A percentile compares a stretch with the other conserved stretches of the same genome.
Conservation (phyloP, 2,888 invertebrate genomes). For the Dolomedes plantarius region DNA sequence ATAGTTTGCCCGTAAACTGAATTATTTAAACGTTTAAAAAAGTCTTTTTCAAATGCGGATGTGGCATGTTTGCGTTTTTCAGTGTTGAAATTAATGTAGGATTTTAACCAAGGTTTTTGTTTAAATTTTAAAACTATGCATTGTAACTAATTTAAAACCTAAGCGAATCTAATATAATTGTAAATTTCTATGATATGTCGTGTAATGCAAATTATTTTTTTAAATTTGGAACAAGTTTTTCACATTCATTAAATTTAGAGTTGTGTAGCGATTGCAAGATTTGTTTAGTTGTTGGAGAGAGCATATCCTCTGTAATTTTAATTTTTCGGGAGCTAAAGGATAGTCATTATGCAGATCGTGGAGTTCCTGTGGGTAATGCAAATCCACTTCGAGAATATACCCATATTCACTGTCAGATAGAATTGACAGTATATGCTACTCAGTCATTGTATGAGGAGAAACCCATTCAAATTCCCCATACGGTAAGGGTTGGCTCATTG, state of each 20-base stretch:
- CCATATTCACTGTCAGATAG: conserved; percentile 11
- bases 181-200: conserved; percentile 73
- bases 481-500: conserved; percentile 23
- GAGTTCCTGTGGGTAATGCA: conserved; percentile 36
- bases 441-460: neutral
- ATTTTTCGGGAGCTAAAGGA: conserved; percentile 51
- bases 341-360: conserved; percentile 45
- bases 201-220: conserved; percentile 73
- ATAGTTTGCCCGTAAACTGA: conserved; percentile 77
- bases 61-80: conserved; percentile 74
- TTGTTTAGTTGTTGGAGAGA: neutral
- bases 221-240: conserved; percentile 73
- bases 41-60: conserved; percentile 76
- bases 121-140: conserved; percentile 73
- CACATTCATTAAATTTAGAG: neutral
- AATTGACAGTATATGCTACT: neutral
- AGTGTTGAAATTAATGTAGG: conserved; percentile 75
- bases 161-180: conserved; percentile 69
- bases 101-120: conserved; percentile 75
- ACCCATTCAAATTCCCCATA: conserved; percentile 43
- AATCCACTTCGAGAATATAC: conserved; percentile 67
- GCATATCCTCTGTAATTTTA: neutral
- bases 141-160: conserved; percentile 73
- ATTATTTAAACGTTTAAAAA: conserved; percentile 77
- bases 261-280: conserved; percentile 11